Conservation (phyloP, 2,797 vertebrate genomes). For the Lagocephalus sceleratus region DNA sequence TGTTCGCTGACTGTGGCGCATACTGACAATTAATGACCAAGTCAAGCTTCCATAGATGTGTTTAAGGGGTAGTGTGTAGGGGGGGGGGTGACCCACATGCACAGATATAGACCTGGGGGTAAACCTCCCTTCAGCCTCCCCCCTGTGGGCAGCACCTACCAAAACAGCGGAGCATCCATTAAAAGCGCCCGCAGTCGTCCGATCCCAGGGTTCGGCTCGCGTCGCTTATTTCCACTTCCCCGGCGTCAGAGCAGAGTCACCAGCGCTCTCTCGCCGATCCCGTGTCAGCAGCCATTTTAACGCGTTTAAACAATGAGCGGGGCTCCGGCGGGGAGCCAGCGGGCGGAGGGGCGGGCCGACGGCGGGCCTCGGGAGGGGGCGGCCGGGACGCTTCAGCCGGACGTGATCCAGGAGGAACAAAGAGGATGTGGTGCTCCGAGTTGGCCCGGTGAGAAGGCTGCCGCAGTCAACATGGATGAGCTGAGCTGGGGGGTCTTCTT, state of each 20-base stretch:
- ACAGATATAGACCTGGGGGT: slow-evolving; percentile 49
- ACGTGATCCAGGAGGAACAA: slow-evolving; percentile 44
- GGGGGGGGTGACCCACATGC: slow-evolving; percentile 45
- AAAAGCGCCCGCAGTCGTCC: neutral
- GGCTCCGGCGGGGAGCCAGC: too few relatives aligned
- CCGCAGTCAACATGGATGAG: slow-evolving; percentile 68
- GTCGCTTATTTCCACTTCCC: slow-evolving; percentile 35
- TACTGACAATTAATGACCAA: slow-evolving; percentile 25
- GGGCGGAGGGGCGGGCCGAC: too few relatives aligned
- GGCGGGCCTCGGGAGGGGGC: neutral
- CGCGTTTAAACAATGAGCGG: slow-evolving; percentile 66
- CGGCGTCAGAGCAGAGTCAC: slow-evolving; percentile 52
- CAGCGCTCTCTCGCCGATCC: slow-evolving; percentile 50
- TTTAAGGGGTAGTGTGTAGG: too few relatives aligned
- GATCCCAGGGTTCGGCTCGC: slow-evolving; percentile 24
- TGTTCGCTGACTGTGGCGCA: slow-evolving; percentile 46
- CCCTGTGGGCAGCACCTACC: slow-evolving; percentile 51
- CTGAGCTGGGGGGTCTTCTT: slow-evolving; percentile 41
- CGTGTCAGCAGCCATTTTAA: slow-evolving; percentile 80
- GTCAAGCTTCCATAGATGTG: slow-evolving; percentile 13
- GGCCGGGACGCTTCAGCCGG: slow-evolving; percentile 6
- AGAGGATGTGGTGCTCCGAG: slow-evolving; percentile 21
- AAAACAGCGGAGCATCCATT: slow-evolving; percentile 40
- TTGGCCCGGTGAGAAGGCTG: slow-evolving; percentile 40
- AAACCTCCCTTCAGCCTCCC: slow-evolving; percentile 60